A percentile compares a stretch with the other conserved stretches of the same genome.
Evolutionary conservation across 1,140 invertebrate species (phyloP).

Genomic region (Anastrepha ludens): DNA sequence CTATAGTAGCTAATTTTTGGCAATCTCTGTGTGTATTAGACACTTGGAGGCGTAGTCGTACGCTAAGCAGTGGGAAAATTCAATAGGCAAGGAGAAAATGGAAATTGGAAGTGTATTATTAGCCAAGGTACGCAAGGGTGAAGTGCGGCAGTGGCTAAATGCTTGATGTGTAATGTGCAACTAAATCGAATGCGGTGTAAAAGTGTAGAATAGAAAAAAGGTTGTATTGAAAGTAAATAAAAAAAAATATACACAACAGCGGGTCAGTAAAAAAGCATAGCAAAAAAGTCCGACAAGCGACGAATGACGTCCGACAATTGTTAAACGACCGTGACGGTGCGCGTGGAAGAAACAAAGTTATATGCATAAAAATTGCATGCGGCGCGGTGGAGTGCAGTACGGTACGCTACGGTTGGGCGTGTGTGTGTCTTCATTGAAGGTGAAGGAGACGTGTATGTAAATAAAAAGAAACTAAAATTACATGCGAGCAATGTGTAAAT

Average conservation of each 20-base stretch:
- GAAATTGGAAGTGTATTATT: constrained; percentile 37
- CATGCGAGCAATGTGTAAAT: background rate
- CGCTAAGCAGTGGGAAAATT: constrained; percentile 31
- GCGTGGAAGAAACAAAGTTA: constrained; percentile 12
- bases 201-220: constrained; percentile 20
- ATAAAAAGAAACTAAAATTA: background rate
- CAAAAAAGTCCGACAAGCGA: background rate
- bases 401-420: background rate
- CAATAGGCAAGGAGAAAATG: constrained; percentile 41
- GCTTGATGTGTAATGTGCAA: constrained; percentile 11
- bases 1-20: background rate
- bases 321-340: constrained; percentile 29
- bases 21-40: background rate
- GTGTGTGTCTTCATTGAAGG: background rate
- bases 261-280: constrained; percentile 1
- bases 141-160: constrained; percentile 29
- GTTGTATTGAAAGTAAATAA: background rate
- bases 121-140: constrained; percentile 31
- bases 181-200: constrained; percentile 5
- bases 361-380: constrained; percentile 3
- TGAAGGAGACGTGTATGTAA: constrained; percentile 9
- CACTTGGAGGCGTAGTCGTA: constrained; percentile 5
- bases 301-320: constrained; percentile 29
- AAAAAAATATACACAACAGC: constrained; percentile 17
- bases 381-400: constrained; percentile 15